Conservation (phyloP, 2,888 invertebrate genomes). For the Cerastoderma edule region DNA sequence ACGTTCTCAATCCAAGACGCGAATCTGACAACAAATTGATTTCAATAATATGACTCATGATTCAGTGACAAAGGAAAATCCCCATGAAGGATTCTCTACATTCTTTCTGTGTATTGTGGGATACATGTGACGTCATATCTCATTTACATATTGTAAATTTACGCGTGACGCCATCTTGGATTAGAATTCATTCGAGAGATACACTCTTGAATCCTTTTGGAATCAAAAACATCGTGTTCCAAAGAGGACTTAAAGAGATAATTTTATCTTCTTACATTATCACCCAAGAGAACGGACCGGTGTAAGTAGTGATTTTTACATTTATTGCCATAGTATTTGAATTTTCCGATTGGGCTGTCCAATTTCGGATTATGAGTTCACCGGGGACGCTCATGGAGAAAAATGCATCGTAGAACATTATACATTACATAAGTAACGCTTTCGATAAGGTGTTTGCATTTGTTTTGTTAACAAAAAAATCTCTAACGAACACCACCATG, state of each 20-base stretch:
- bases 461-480: too few relatives aligned
- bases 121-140: constrained; percentile 74
- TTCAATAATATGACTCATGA: constrained; percentile 7
- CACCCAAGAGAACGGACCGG: constrained; percentile 82
- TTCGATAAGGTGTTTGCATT: too few relatives aligned
- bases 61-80: constrained; percentile 1
- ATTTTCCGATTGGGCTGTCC: constrained; percentile 26
- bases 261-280: constrained; percentile 70
- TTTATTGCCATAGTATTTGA: constrained; percentile 22
- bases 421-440: too few relatives aligned
- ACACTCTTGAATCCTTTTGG: constrained; percentile 66
- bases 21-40: constrained; percentile 12
- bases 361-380: constrained; percentile 35
- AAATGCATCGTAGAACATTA: constrained; percentile 39
- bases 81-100: constrained; percentile 3
- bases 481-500: too few relatives aligned
- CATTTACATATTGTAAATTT: constrained; percentile 78
- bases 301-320: constrained; percentile 73
- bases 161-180: constrained; percentile 79
- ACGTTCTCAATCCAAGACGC: too few relatives aligned
- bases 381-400: constrained; percentile 42
- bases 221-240: constrained; percentile 74
- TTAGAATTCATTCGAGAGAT: constrained; percentile 57
- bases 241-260: constrained; percentile 58
- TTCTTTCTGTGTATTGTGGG: constrained; percentile 68